Evolutionary conservation across 2,888 invertebrate species (phyloP), one percentile per base, ranked within the genome.

Genomic region (Phengaris alcon): DNA sequence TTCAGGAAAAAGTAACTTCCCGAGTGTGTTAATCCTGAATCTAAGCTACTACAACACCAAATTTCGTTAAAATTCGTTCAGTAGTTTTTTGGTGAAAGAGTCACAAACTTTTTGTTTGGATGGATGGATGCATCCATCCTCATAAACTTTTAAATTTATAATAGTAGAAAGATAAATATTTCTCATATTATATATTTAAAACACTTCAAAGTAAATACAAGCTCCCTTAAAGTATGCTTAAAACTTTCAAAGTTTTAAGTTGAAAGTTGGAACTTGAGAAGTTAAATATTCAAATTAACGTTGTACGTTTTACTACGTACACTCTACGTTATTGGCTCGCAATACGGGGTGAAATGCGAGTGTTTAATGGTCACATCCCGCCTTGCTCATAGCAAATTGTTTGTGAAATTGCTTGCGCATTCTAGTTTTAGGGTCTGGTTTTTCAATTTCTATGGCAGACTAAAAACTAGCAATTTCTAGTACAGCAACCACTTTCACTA

Each of bases 301-400:
- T 64, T 22, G 35, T 64, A 64, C 64, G 64, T 12, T 64, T 64
- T 64, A 64, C 64, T 64, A 64, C 64, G 64, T 64, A 35, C 12
- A 64, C 64, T 64, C 64, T 64, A 64, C 64, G 64, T 44, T 64
- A 64, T 64, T 64, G 64, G 44, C 35, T 64, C 35, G 12, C 12
- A 35, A 12, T 44, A 64, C 64, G 35, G 5, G 6, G 64, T 35
- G 35, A 64, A 64, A 64, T 35, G 64, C 13, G 64, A 64, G 64
- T 10, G 22, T 59, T 59, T 59, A 22, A 59, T 22, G 22, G 59
- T 22, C 22, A 8, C 15, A n/a, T 59, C 22, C 59, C 59, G 22
- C 59, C 22, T 59, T 12, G 35, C 64, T 44, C 64, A 10, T 44
- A 35, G 35, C 35, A 64, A 64, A 64, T 64, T 64, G 64, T 64